Conservation (phyloP, 2,113 vertebrate species). For the Ptilorrhoa leucosticta region DNA sequence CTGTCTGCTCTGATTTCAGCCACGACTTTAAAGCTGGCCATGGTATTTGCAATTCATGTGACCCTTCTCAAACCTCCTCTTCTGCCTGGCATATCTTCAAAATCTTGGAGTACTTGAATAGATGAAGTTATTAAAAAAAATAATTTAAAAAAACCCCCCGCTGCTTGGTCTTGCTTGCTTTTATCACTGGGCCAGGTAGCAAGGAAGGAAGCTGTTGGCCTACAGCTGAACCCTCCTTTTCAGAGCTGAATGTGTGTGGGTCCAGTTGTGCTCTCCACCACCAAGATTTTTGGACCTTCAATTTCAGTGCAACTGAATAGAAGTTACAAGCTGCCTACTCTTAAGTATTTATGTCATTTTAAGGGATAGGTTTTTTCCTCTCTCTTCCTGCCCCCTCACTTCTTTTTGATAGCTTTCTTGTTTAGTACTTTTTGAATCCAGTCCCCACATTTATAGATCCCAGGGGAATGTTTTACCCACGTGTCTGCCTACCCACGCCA, state of each 20-base stretch:
- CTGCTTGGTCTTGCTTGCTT: neutral
- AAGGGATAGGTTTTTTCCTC: neutral
- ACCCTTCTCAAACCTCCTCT: neutral
- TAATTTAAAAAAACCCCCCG: neutral
- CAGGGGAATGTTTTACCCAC: neutral
- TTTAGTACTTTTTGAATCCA: neutral
- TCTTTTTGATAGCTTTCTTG: neutral
- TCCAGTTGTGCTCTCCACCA: neutral
- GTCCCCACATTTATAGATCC: neutral
- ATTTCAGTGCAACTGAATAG: neutral
- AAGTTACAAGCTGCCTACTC: neutral
- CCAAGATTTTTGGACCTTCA: neutral
- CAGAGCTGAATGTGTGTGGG: neutral
- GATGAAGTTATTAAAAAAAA: neutral
- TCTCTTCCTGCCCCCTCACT: accelerated
- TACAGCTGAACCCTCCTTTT: neutral
- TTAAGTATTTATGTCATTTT: neutral
- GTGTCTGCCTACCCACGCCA: neutral
- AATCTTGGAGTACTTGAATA: neutral
- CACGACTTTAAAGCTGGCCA: accelerated
- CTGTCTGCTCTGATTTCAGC: neutral
- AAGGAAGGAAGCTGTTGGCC: neutral
- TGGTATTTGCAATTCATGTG: neutral
- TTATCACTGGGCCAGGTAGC: neutral
- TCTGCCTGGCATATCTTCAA: neutral